These are phyloP conservation scores for Drosophila grimshawi DNA, from an alignment of 1,140 invertebrate species.

Conservation along the genomic window DNA sequence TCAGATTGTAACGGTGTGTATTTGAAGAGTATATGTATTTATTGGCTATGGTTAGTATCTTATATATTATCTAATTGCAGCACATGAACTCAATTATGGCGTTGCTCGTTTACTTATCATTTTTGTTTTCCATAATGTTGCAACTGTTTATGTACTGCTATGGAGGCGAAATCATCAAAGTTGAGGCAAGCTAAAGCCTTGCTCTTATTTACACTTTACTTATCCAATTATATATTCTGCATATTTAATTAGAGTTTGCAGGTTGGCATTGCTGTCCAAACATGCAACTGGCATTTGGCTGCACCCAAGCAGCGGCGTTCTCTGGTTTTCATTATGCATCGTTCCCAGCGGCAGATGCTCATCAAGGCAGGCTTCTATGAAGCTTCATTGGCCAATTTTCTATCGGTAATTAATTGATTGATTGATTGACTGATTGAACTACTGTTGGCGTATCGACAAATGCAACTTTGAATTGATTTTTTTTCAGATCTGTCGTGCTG, in stretches of 20 bases:
- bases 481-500: slow-evolving; percentile 59
- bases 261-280: slow-evolving; percentile 63
- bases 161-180: slow-evolving; percentile 75
- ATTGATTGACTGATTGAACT: background rate
- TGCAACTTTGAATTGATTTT: slow-evolving; percentile 10
- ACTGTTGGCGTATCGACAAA: no score
- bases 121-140: slow-evolving; percentile 71
- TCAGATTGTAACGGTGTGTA: slow-evolving; percentile 69
- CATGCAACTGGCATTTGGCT: slow-evolving; percentile 65
- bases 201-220: background rate
- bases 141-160: slow-evolving; percentile 81
- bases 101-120: slow-evolving; percentile 62
- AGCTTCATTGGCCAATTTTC: slow-evolving; percentile 75
- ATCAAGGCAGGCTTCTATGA: slow-evolving; percentile 81
- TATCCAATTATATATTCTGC: background rate
- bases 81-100: slow-evolving; percentile 64
- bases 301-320: slow-evolving; percentile 51
- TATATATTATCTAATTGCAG: slow-evolving; percentile 39
- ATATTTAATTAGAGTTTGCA: slow-evolving; percentile 55
- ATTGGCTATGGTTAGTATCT: background rate
- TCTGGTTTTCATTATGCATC: slow-evolving; percentile 64
- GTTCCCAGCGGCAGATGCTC: slow-evolving; percentile 62
- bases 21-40: background rate
- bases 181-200: slow-evolving; percentile 48
- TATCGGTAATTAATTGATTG: slow-evolving; percentile 56